A percentile compares a stretch with the other conserved stretches of the same genome.
phyloP scores from a whole-genome alignment of 2,797 vertebrate genomes.

The Tiaroga cobitis region DNA sequence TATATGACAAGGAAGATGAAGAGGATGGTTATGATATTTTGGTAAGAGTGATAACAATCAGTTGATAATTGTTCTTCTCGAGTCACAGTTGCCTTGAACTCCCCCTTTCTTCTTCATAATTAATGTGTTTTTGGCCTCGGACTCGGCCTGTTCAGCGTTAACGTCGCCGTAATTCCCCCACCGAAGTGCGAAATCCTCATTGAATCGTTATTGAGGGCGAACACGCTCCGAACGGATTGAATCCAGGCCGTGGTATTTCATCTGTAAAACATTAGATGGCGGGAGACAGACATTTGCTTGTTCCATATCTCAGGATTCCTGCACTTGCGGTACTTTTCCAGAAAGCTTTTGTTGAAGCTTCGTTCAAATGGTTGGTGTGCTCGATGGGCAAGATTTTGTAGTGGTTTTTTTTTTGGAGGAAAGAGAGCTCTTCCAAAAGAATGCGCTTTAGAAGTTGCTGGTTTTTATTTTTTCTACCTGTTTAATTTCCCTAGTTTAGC shows the following conservation, averaged over 20 bases:
- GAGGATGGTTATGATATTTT: conserved; percentile 56
- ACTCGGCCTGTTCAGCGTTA: conserved; percentile 28
- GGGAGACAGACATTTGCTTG: conserved; percentile 56
- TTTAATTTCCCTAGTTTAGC: conserved; percentile 41
- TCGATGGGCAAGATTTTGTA: conserved; percentile 33
- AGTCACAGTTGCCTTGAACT: conserved; percentile 84
- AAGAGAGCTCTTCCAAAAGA: conserved; percentile 59
- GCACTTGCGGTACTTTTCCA: conserved; percentile 61
- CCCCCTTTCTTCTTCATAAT: conserved; percentile 56
- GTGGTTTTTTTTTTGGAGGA: conserved; percentile 11
- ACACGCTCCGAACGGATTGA: conserved; percentile 2
- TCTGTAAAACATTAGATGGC: conserved; percentile 54
- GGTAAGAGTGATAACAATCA: conserved; percentile 74
- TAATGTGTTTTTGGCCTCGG: conserved; percentile 35
- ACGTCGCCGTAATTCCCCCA: neutral
- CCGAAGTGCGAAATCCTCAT: neutral
- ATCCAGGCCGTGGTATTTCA: conserved; percentile 50
- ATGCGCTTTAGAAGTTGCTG: conserved; percentile 45
- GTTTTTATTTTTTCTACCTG: conserved; percentile 49
- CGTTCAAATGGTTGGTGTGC: conserved; percentile 33
- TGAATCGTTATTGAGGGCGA: neutral
- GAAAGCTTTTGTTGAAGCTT: conserved; percentile 59
- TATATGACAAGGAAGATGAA: conserved; percentile 63
- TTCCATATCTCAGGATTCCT: conserved; percentile 69
- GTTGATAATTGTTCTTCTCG: conserved; percentile 60